Evolutionary conservation across 2,797 vertebrate species (phyloP), one percentile per base, ranked within the genome.

Genomic region (Chaetophractus vellerosus): DNA sequence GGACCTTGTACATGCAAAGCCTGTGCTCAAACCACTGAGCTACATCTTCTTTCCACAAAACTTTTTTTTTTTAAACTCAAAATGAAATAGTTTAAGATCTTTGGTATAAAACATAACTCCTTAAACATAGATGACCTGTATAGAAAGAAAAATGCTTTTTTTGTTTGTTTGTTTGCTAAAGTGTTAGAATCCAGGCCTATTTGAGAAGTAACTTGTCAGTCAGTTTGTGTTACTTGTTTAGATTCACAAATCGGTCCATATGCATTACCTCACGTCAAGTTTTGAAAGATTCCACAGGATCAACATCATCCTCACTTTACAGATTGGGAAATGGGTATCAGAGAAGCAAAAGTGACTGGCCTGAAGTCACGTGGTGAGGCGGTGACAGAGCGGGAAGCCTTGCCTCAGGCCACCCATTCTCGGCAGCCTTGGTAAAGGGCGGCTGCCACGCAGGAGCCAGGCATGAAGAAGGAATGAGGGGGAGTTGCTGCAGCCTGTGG

Each of bases 41-140:
- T 45, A 45, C 45, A 9, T 45, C 45, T 45, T 45, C 45, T 9
- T 8, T 8, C 45, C 45, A 45, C 45, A 45, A 45, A 45, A 45
- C 45, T 10, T 45, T 45, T 45, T 45, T 10, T 61, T 18, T 48
- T 84, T 88, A 71, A 63, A 88, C 36, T 68, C 74, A 66, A 80
- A 91, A 66, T 50, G 21, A 74, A 87, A 72, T 50, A 80, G 48
- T 31, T 66, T 45, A 36, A 66, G 50, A 61, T 23, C 36, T 69
- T 88, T 18, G n/a, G 10, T n/a, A 81, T 52, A 64, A 88, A 92
- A 93, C 68, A 6, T 4, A 12, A 31, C 83, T 68, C 63, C 93
- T 90, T 57, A 96, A 90, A 76, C 21, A 64, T 1, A 72, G 69
- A 84, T 82, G 74, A 36, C 26, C 61, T 52, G 7, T 45, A 59